Base-by-base conservation (phyloP, 1,140 invertebrate genomes). In the Apocrypta bakeri region DNA sequence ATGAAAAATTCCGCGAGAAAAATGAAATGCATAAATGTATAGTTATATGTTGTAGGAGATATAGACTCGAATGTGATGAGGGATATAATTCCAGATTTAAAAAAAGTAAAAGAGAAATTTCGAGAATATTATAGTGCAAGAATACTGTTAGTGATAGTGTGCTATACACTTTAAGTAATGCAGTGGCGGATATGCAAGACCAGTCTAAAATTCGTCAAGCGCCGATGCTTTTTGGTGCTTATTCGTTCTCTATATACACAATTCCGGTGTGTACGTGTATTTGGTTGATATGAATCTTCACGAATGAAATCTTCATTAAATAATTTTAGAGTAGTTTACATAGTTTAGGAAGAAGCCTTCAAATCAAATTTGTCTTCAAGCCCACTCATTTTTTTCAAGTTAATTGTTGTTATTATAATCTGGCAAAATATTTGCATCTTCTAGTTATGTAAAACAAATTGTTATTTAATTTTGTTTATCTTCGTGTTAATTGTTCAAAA, bases 1-100 rank as follows among this genome's bases (percentile, higher is more conserved):
- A 90, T 90, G 85, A 85, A 86, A 84, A 85, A 66, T 12, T 79
- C 17, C 79, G 85, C 82, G 48, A 69, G 73, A 75, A 85, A 56
- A 61, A 84, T 81, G 56, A 37, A 75, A 48, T 61, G 72, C 21
- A 27, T 73, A 82, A 81, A 42, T 48, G 40, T 66, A 83, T 66
- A 82, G 48, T 75, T 42, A 79, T 68, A 73, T 73, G 63, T 81
- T 11, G 69, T 79, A 69, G 66, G 17, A 64, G 14, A 66, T 73
- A 12, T 76, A 81, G 56, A 63, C n/a, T 29, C 69, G 29, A 77
- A 81, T 84, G 79, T 78, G 68, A 73, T 84, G 79, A 82, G 14
- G 31, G 11, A 48, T 42, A 31, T 17, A 48, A 78, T 78, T 82
- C 68, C 75, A 73, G 73, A 78, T 14, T 8, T 17, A 71, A 78